Conservation (phyloP, 2,797 vertebrate species). For the Gephyroberyx darwinii region DNA sequence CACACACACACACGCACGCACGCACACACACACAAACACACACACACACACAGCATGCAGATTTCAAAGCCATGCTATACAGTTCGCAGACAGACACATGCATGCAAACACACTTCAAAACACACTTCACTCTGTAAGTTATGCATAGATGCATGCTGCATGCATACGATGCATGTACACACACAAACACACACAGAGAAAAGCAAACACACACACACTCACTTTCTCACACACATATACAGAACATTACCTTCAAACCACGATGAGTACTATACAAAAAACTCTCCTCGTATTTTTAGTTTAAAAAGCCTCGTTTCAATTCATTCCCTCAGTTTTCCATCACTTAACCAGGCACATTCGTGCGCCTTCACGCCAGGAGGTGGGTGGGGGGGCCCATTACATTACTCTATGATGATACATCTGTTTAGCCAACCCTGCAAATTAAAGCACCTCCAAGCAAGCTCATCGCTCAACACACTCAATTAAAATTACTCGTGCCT, state of each 20-base stretch:
- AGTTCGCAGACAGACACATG: constrained; percentile 9
- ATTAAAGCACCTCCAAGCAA: constrained; percentile 72
- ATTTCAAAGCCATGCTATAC: constrained; percentile 12
- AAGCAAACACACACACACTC: neutral
- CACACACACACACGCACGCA: neutral
- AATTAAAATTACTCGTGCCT: constrained; percentile 71
- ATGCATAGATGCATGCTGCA: constrained; percentile 8
- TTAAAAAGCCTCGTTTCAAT: constrained; percentile 43
- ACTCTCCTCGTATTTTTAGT: constrained; percentile 34
- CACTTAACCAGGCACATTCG: constrained; percentile 47
- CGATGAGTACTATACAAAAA: constrained; percentile 14
- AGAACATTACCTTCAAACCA: neutral
- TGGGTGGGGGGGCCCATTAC: constrained; percentile 49
- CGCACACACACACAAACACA: constrained; percentile 1
- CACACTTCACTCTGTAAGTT: neutral
- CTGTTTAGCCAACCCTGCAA: constrained; percentile 77
- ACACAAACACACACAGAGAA: neutral
- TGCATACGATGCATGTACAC: too few species aligned
- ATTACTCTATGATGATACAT: constrained; percentile 76
- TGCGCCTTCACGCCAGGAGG: constrained; percentile 15
- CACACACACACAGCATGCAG: constrained; percentile 1
- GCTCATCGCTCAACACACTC: constrained; percentile 72
- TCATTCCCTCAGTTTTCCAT: constrained; percentile 48
- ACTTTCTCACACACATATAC: neutral
- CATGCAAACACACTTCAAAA: constrained; percentile 40